A percentile compares a stretch with the other conserved stretches of the same genome.
Evolutionary conservation across 2,113 vertebrate genomes (phyloP).

Genomic region (Alouatta palliata): DNA sequence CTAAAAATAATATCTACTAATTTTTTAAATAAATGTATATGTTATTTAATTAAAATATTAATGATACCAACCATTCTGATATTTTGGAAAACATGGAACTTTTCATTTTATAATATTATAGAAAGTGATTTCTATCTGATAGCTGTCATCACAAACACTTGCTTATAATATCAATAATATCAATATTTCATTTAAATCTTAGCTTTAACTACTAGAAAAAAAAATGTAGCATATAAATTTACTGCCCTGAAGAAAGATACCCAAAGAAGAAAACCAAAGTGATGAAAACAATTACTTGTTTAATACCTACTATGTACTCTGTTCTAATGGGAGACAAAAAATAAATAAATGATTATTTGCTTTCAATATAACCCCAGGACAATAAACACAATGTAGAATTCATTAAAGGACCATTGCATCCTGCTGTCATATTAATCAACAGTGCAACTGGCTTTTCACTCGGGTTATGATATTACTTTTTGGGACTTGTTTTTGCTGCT

Average conservation of each 20-base stretch:
- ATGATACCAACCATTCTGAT: not conserved
- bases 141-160: not conserved
- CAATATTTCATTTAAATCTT: not conserved
- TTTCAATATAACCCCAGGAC: not conserved
- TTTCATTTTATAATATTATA: not conserved
- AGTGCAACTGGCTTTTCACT: not conserved
- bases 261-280: not conserved
- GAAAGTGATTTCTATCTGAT: not conserved
- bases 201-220: not conserved
- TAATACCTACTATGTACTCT: not conserved
- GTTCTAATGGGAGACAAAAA: not conserved
- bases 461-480: not conserved
- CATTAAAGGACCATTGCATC: slow-evolving; percentile 27
- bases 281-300: not conserved
- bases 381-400: slow-evolving; percentile 36
- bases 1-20: not conserved
- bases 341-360: not conserved
- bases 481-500: not conserved
- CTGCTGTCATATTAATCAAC: slow-evolving; percentile 41
- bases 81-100: not conserved
- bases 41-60: not conserved
- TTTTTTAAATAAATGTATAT: not conserved
- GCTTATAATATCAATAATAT: not conserved
- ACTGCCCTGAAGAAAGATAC: not conserved
- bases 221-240: not conserved